Evolutionary conservation across 2,113 vertebrate species (phyloP).

Genomic region (Serinus canaria): DNA sequence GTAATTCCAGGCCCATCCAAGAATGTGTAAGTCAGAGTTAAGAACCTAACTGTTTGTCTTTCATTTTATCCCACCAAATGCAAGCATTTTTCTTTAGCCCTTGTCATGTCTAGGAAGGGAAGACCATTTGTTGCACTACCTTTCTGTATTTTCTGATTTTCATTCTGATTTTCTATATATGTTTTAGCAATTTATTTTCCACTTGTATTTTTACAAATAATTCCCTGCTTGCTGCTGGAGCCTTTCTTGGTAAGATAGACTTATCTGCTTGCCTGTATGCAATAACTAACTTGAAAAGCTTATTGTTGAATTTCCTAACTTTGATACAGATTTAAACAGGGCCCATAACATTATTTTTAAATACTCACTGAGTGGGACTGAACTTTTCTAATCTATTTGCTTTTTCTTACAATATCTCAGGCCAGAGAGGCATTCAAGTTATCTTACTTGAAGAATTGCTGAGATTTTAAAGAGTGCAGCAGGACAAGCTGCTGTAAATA

Average conservation of each 20-base stretch:
- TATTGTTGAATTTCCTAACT: background rate
- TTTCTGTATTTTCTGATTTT: background rate
- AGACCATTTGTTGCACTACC: background rate
- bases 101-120: background rate
- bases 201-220: background rate
- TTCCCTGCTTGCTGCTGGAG: background rate
- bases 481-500: conserved; percentile 13
- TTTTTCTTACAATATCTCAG: background rate
- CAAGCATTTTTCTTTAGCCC: background rate
- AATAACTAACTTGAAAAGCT: background rate
- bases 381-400: background rate
- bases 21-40: background rate
- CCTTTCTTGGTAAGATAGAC: background rate
- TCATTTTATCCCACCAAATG: background rate
- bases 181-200: background rate
- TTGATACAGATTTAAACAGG: background rate
- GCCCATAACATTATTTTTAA: background rate
- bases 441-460: conserved; percentile 23
- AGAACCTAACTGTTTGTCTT: background rate
- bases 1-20: background rate
- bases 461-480: conserved; percentile 32
- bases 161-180: background rate
- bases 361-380: background rate
- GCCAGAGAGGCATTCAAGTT: background rate
- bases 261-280: background rate